Evolutionary conservation across 2,888 invertebrate species (phyloP).

Genomic region (Micoletzkya japonica): DNA sequence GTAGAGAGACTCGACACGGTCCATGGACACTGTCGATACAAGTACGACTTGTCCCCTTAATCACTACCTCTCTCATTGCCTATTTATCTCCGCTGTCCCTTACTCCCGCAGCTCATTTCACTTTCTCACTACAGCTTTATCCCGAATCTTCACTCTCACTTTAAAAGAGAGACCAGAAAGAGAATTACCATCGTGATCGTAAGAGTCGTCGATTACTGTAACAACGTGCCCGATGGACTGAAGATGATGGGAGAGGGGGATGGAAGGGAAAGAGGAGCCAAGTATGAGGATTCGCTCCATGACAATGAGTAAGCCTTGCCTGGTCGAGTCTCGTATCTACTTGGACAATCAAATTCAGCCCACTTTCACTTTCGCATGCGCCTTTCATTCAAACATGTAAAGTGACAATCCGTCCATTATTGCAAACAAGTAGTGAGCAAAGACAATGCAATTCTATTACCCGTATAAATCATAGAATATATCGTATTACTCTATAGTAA

Average conservation of each 20-base stretch:
- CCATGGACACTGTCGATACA: too few relatives aligned
- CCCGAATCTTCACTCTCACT: background rate
- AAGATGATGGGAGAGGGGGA: constrained; percentile 4
- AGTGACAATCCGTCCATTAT: constrained; percentile 6
- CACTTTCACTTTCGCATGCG: constrained; percentile 3
- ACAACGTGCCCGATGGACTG: background rate
- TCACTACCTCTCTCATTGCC: too few relatives aligned
- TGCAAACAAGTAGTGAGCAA: too few relatives aligned
- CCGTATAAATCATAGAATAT: too few relatives aligned
- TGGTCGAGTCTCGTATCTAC: background rate
- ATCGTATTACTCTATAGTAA: too few relatives aligned
- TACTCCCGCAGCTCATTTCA: too few relatives aligned
- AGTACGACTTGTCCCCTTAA: too few relatives aligned
- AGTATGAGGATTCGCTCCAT: constrained; percentile 17
- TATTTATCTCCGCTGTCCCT: too few relatives aligned
- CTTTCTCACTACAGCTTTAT: too few relatives aligned
- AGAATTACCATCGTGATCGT: background rate
- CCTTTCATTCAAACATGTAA: background rate
- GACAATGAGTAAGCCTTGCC: background rate
- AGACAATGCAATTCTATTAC: too few relatives aligned
- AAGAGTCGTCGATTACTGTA: background rate
- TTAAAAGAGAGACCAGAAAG: background rate
- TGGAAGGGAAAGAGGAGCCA: constrained; percentile 16
- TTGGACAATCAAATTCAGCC: background rate
- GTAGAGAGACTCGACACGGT: background rate